Evolutionary conservation across 2,113 vertebrate genomes (phyloP).

Genomic region (Zapus hudsonius): DNA sequence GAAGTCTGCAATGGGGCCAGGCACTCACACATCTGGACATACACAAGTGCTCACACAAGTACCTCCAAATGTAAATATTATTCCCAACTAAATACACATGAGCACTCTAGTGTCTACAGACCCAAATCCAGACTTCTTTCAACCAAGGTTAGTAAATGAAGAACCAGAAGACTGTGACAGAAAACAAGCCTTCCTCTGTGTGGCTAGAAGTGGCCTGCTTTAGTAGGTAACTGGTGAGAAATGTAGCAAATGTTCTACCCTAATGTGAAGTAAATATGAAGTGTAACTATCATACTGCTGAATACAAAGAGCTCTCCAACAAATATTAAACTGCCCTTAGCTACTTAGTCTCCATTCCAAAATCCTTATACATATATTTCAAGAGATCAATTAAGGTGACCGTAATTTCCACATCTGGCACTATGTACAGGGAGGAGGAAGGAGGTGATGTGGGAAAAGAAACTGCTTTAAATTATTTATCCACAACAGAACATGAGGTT

Average conservation of each 20-base stretch:
- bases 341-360: background rate
- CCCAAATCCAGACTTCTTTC: background rate
- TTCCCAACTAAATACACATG: constrained; percentile 21
- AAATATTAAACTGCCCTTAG: background rate
- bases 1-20: background rate
- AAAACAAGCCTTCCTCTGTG: background rate
- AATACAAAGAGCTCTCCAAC: background rate
- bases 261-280: constrained; percentile 13
- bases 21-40: background rate
- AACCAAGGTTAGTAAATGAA: constrained; percentile 27
- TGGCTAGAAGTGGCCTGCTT: background rate
- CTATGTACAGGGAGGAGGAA: background rate
- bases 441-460: background rate
- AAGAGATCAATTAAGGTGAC: background rate
- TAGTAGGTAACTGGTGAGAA: background rate
- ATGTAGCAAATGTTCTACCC: background rate
- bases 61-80: background rate
- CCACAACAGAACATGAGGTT: background rate
- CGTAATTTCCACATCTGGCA: background rate
- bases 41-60: background rate
- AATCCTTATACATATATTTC: background rate
- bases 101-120: background rate
- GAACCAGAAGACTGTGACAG: background rate
- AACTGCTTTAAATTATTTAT: background rate
- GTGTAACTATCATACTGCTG: constrained; percentile 3